phyloP scores from a whole-genome alignment of 2,113 vertebrate species.

The Cebus imitator region DNA sequence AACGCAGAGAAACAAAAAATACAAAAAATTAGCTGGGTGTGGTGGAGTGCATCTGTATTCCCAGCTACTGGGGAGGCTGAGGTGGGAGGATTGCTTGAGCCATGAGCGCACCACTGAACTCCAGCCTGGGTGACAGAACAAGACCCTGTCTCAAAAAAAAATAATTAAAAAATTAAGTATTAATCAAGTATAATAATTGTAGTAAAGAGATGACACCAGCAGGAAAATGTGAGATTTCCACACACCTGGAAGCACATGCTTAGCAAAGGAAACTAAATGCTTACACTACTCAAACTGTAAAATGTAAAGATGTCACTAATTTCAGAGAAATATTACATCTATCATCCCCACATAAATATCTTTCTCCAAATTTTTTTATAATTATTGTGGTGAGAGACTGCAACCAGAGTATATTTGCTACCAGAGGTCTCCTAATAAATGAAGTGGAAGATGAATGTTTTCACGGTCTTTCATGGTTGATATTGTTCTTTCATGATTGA shows the following conservation, averaged over 20 bases:
- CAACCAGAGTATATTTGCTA: neutral
- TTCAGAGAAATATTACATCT: neutral
- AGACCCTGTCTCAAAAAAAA: no score
- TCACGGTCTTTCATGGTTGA: neutral
- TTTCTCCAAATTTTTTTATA: neutral
- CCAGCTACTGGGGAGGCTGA: no score
- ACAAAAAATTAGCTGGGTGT: no score
- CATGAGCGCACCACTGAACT: no score
- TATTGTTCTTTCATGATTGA: neutral
- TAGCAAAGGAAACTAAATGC: conserved; percentile 7
- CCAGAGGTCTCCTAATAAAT: neutral
- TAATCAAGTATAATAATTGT: neutral
- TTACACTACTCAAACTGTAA: neutral
- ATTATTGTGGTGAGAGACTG: neutral
- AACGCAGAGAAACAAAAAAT: no score
- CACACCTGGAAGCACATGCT: neutral
- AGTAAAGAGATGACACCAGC: neutral
- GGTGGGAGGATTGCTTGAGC: no score
- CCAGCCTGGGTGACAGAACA: no score
- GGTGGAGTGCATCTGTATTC: no score
- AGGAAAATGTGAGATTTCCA: neutral
- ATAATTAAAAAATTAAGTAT: neutral
- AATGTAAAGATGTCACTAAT: neutral
- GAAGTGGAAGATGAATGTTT: neutral
- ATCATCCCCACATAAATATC: neutral